phyloP scores from a whole-genome alignment of 2,888 invertebrate species.

The Limnephilus rhombicus region DNA sequence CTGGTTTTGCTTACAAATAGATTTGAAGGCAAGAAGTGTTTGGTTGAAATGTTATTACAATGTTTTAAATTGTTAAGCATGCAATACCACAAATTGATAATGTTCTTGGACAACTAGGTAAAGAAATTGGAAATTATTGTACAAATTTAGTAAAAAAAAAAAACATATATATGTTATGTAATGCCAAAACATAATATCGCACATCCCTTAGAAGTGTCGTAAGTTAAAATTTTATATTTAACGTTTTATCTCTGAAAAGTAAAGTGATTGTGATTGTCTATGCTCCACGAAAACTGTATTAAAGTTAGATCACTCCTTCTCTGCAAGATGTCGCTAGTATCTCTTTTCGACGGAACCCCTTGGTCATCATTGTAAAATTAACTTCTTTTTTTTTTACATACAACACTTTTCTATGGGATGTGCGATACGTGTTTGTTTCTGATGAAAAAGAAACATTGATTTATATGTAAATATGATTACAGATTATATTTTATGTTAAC shows the following conservation, averaged over 20 bases:
- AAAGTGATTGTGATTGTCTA: no score
- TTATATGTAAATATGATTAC: background rate
- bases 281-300: no score
- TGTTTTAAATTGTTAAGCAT: background rate
- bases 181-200: background rate
- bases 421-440: background rate
- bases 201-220: no score
- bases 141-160: background rate
- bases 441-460: background rate
- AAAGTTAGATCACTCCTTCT: no score
- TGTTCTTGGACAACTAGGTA: constrained; percentile 1
- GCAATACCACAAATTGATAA: background rate
- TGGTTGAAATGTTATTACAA: background rate
- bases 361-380: no score
- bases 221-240: no score
- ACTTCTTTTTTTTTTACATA: no score
- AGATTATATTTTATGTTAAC: background rate
- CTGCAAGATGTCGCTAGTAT: no score
- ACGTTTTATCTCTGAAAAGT: no score
- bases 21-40: background rate
- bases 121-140: background rate
- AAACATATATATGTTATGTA: background rate
- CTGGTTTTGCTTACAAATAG: background rate
- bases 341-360: no score
- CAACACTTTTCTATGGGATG: no score